These are phyloP conservation scores for Apteryx mantelli DNA, from an alignment of 2,113 vertebrate genomes.

Conservation along the genomic window DNA sequence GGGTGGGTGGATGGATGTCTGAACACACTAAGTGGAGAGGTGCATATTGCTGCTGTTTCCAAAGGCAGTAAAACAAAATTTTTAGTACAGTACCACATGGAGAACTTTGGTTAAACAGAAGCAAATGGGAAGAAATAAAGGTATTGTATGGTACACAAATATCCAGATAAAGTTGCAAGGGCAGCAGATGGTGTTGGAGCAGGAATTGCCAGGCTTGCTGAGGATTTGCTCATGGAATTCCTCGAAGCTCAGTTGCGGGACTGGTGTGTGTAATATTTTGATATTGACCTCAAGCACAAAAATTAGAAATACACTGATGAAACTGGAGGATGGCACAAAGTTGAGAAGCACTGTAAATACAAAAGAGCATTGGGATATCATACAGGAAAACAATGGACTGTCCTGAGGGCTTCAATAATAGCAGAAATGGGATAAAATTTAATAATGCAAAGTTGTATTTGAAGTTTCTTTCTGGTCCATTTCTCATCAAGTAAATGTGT, in stretches of 20 bases:
- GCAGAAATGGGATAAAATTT: not conserved
- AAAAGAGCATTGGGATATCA: not conserved
- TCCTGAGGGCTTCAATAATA: not conserved
- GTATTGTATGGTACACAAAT: accelerated
- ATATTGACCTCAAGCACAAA: not conserved
- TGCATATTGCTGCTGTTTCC: not conserved
- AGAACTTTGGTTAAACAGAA: not conserved
- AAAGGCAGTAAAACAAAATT: not conserved
- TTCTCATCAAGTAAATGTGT: not conserved
- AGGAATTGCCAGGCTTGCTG: not conserved
- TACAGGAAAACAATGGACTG: not conserved
- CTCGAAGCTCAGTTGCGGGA: not conserved
- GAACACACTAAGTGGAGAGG: not conserved
- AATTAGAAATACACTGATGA: not conserved
- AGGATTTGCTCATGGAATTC: not conserved
- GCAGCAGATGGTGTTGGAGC: not conserved
- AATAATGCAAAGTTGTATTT: not conserved
- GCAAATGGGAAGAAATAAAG: not conserved
- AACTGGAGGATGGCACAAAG: not conserved
- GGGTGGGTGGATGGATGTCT: not conserved
- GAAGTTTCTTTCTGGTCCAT: not conserved
- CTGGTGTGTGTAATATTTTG: not conserved
- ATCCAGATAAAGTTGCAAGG: not conserved
- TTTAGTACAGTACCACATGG: not conserved
- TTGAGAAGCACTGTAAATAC: not conserved